These are phyloP conservation scores for Eleutherodactylus coqui DNA, from an alignment of 2,797 vertebrate genomes.

Conservation along the genomic window DNA sequence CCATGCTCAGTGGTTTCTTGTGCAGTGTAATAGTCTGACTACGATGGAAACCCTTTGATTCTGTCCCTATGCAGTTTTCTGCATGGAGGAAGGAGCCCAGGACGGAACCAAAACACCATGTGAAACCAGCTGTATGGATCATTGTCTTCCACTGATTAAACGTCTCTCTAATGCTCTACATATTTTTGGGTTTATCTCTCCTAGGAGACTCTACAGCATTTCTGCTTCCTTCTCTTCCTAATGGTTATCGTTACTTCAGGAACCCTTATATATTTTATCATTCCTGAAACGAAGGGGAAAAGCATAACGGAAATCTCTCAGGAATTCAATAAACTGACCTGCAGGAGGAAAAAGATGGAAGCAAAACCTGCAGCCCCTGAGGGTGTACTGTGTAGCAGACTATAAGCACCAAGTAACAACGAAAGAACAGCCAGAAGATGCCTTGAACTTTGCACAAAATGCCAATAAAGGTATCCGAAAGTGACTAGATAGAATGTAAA, in stretches of 20 bases:
- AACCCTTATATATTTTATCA: conserved; percentile 64
- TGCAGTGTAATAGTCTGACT: too few relatives aligned
- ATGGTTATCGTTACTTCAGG: conserved; percentile 64
- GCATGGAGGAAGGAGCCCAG: too few relatives aligned
- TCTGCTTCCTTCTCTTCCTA: conserved; percentile 76
- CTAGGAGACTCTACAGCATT: conserved; percentile 79
- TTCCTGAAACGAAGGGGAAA: conserved; percentile 74
- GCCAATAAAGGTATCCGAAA: background rate
- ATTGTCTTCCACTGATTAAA: background rate
- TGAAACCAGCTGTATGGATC: too few relatives aligned
- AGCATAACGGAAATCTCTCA: conserved; percentile 69
- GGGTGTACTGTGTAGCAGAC: conserved; percentile 29
- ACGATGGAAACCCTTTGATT: too few relatives aligned
- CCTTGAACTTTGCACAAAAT: background rate
- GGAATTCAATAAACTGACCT: conserved; percentile 61
- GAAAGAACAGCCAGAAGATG: background rate
- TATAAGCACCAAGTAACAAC: background rate
- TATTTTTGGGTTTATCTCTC: conserved; percentile 37
- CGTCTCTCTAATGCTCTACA: background rate
- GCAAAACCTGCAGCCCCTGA: background rate
- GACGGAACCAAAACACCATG: too few relatives aligned
- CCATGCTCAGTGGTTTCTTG: too few relatives aligned
- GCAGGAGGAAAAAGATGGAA: conserved; percentile 32
- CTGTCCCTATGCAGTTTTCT: too few relatives aligned
- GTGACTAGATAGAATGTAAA: background rate